Evolutionary conservation across 2,797 vertebrate genomes (phyloP), one percentile per base, ranked within the genome.

Genomic region (Lycodopsis pacificus): DNA sequence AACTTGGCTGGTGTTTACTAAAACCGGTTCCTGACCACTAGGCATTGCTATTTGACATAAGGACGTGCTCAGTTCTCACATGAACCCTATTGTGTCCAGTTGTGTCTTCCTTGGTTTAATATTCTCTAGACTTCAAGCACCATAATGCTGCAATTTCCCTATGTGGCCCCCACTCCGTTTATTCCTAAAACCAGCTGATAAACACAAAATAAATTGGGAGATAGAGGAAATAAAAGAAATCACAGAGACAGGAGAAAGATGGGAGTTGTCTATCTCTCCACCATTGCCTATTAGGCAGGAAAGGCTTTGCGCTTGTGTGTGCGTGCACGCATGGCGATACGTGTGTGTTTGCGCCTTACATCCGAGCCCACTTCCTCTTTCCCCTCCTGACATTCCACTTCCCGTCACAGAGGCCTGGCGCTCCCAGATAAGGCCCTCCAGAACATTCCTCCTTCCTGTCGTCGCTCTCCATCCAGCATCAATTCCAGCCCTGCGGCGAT

Each of bases 371-470:
- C 91, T 95, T 95, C 92, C 95, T 94, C 89, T 94, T 89, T 88
- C 86, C 88, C 85, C 89, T 89, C 86, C 86, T 91, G 93, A 90
- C 91, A 90, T 83, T 89, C 81, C 86, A 92, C 93, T 95, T 95
- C 94, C 95, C 82, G 82, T 93, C 90, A 77, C 70, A 72, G 90
- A 77, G 57, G 94, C 91, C 95, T 96, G 95, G 88, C 34, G 75
- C 87, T 92, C 88, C 91, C 90, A 93, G 95, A 96, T 96, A 96
- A 96, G 92, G 88, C 91, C 84, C 79, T 81, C 77, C 81, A 88
- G 86, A 69, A 86, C 84, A 90, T 92, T 90, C 88, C 87, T 87
- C 84, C 85, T 91, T 92, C 91, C 91, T 90, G 90, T 79, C 82
- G 74, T 83, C 76, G 44, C 79, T 73, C 80, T 79, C 67, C 65